Evolutionary conservation across 2,888 invertebrate genomes (phyloP).

Genomic region (Nymphalis urticae): DNA sequence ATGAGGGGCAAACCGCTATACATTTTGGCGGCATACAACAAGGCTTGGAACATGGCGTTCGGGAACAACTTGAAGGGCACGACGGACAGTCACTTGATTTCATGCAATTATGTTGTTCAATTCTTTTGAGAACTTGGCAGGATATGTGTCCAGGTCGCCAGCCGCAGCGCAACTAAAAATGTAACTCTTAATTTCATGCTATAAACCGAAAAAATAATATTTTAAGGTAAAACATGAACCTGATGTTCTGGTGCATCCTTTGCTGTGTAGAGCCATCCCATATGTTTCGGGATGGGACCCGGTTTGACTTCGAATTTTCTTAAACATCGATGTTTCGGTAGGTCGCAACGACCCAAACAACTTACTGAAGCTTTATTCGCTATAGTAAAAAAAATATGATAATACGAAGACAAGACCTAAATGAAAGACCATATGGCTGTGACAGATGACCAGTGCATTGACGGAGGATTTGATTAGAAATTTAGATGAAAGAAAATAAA

Average conservation of each 20-base stretch:
- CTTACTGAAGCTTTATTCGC: slow-evolving; percentile 60
- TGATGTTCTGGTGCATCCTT: slow-evolving; percentile 70
- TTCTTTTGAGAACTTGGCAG: slow-evolving; percentile 66
- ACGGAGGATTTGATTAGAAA: too few relatives aligned
- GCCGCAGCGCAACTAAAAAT: slow-evolving; percentile 67
- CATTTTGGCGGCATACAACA: slow-evolving; percentile 54
- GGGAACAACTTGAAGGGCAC: slow-evolving; percentile 51
- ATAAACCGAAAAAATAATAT: neutral
- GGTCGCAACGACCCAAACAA: slow-evolving; percentile 71
- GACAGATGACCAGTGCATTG: too few relatives aligned
- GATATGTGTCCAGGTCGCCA: slow-evolving; percentile 78
- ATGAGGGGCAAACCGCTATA: slow-evolving; percentile 52
- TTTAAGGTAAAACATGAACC: slow-evolving; percentile 44
- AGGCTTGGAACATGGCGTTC: slow-evolving; percentile 51
- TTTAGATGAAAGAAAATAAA: too few relatives aligned
- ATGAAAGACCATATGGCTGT: too few relatives aligned
- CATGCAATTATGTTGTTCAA: slow-evolving; percentile 66
- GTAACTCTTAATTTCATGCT: neutral
- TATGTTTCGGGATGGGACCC: slow-evolving; percentile 67
- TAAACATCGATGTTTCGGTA: slow-evolving; percentile 70
- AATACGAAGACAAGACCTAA: too few relatives aligned
- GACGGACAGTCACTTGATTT: slow-evolving; percentile 54
- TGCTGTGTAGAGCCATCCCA: slow-evolving; percentile 77
- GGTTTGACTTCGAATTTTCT: slow-evolving; percentile 60
- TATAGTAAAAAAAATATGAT: slow-evolving; percentile 34